Conservation (phyloP, 2,113 vertebrate genomes). For the Hemibagrus wyckioides region DNA sequence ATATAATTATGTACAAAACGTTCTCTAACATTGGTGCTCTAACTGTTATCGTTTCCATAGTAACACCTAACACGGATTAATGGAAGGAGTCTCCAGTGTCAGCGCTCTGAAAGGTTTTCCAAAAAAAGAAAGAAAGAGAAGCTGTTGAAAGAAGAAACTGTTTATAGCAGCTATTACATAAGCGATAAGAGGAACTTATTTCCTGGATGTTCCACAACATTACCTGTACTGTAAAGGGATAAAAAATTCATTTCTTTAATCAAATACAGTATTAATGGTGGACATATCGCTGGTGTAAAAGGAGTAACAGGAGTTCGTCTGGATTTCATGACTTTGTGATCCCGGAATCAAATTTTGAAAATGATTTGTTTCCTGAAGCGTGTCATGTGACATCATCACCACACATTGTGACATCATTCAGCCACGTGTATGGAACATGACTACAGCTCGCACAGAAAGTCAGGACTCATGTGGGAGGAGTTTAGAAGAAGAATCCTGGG, state of each 20-base stretch:
- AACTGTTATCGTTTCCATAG: neutral
- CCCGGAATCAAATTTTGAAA: too few species aligned
- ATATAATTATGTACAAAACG: too few species aligned
- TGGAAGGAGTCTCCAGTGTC: neutral
- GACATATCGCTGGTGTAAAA: neutral
- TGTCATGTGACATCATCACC: too few species aligned
- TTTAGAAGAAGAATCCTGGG: too few species aligned
- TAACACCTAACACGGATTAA: neutral
- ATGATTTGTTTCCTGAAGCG: too few species aligned
- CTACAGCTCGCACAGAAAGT: too few species aligned
- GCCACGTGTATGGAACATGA: too few species aligned
- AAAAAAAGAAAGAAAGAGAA: neutral
- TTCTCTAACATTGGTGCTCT: neutral
- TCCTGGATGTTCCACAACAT: neutral
- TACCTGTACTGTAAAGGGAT: neutral
- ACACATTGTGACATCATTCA: too few species aligned
- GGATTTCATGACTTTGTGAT: too few species aligned
- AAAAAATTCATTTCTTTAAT: neutral
- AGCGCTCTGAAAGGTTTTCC: neutral
- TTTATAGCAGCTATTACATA: neutral
- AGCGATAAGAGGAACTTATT: neutral
- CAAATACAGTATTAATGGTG: neutral
- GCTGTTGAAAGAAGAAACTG: too few species aligned
- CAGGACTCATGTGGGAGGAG: too few species aligned
- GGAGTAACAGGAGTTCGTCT: neutral